Percentiles rank a stretch among this genome's conserved stretches.
These are phyloP conservation scores for Microcebus murinus DNA, from an alignment of 2,113 vertebrate genomes.

Conservation along the genomic window DNA sequence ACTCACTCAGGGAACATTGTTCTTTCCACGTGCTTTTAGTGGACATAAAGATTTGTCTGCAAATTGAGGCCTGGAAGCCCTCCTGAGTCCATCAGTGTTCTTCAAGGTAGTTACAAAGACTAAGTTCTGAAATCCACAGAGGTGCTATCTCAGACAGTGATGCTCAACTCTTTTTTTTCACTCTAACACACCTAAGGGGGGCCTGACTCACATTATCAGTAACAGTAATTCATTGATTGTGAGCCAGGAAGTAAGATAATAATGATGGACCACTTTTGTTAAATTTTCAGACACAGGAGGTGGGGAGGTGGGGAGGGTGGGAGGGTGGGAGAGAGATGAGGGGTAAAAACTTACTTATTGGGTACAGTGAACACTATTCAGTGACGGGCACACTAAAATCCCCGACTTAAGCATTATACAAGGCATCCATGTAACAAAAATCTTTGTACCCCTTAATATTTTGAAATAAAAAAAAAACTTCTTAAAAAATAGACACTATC, in stretches of 20 bases:
- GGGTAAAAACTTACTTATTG: too few species aligned
- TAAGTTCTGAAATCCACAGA: neutral
- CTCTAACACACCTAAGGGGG: neutral
- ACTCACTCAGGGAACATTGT: too few species aligned
- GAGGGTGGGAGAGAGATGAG: too few species aligned
- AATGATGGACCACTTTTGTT: slow-evolving; percentile 10
- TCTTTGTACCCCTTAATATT: too few species aligned
- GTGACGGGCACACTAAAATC: too few species aligned
- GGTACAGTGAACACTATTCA: too few species aligned
- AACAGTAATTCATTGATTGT: neutral
- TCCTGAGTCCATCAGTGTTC: neutral
- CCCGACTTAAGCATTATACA: too few species aligned
- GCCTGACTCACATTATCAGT: neutral
- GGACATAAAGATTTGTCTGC: neutral
- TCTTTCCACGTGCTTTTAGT: neutral
- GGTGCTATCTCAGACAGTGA: neutral
- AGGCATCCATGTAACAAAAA: too few species aligned
- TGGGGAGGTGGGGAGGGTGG: too few species aligned
- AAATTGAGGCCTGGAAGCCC: neutral
- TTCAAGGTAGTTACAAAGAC: neutral
- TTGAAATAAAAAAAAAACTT: too few species aligned
- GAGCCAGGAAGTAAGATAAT: neutral
- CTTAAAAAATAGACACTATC: neutral
- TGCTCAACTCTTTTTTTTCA: neutral
- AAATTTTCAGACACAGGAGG: neutral